phyloP scores from a whole-genome alignment of 2,797 vertebrate species.

The Pachyuromys duprasi region DNA sequence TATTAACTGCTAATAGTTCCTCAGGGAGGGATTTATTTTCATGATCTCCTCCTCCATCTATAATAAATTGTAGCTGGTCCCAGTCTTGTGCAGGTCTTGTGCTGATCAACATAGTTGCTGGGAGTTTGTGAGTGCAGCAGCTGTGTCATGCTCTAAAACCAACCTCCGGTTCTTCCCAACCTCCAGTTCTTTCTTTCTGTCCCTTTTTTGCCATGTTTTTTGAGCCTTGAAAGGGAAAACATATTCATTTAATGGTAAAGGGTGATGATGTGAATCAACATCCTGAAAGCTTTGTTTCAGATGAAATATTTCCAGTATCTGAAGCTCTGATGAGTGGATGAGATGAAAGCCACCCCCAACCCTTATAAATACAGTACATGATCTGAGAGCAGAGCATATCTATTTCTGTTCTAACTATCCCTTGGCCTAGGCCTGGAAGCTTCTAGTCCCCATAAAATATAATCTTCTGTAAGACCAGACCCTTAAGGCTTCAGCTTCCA shows the following conservation, averaged over 20 bases:
- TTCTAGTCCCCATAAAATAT: no score
- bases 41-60: neutral
- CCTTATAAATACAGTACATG: no score
- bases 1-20: neutral
- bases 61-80: no score
- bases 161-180: neutral
- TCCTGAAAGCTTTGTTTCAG: slow-evolving; percentile 3
- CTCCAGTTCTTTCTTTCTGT: neutral
- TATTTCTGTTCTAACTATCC: no score
- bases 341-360: no score
- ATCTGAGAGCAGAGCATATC: neutral
- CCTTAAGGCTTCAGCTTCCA: no score
- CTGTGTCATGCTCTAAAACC: neutral
- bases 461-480: no score
- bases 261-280: slow-evolving; percentile 15
- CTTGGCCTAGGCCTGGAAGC: no score
- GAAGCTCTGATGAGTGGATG: neutral
- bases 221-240: neutral
- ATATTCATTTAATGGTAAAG: neutral
- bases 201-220: neutral
- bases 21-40: neutral
- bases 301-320: neutral
- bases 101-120: neutral
- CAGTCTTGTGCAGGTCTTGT: neutral
- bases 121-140: neutral